phyloP scores from a whole-genome alignment of 2,888 invertebrate species.

The Xestia rhomboidea region DNA sequence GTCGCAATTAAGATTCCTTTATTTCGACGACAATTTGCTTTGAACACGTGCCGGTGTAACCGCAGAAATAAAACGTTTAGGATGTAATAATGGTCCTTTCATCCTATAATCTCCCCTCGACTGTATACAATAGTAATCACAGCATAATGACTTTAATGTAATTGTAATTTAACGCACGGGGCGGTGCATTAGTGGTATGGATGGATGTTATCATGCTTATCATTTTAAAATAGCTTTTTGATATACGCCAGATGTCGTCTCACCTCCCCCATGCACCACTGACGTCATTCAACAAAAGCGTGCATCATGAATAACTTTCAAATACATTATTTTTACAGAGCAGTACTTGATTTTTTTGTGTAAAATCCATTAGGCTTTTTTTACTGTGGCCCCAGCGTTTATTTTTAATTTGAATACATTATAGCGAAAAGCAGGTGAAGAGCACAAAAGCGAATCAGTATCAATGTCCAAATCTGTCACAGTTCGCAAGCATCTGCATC shows the following conservation, averaged over 20 bases:
- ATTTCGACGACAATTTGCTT: conserved; percentile 76
- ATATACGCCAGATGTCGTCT: conserved; percentile 85
- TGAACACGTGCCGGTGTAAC: conserved; percentile 79
- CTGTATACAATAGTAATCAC: conserved; percentile 79
- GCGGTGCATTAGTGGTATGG: conserved; percentile 84
- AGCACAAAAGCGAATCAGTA: conserved; percentile 70
- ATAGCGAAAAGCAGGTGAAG: conserved; percentile 60
- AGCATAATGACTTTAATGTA: conserved; percentile 84
- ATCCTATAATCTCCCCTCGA: conserved; percentile 73
- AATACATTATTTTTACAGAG: conserved; percentile 40
- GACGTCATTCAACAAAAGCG: conserved; percentile 61
- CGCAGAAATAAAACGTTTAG: conserved; percentile 69
- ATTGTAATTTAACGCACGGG: conserved; percentile 86
- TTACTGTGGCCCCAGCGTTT: conserved; percentile 7
- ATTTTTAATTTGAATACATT: conserved; percentile 57
- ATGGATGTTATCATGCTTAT: conserved; percentile 86
- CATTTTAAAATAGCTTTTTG: conserved; percentile 86
- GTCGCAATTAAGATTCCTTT: conserved; percentile 74
- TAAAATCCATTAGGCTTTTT: conserved; percentile 38
- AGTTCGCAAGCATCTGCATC: conserved; percentile 82
- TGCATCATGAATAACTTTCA: conserved; percentile 57
- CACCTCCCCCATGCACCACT: conserved; percentile 72
- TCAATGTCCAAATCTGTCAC: conserved; percentile 76
- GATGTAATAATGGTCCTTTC: conserved; percentile 73
- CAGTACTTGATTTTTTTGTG: conserved; percentile 39